Evolutionary conservation across 2,797 vertebrate genomes (phyloP), one percentile per base, ranked within the genome.

Genomic region (Miichthys miiuy): DNA sequence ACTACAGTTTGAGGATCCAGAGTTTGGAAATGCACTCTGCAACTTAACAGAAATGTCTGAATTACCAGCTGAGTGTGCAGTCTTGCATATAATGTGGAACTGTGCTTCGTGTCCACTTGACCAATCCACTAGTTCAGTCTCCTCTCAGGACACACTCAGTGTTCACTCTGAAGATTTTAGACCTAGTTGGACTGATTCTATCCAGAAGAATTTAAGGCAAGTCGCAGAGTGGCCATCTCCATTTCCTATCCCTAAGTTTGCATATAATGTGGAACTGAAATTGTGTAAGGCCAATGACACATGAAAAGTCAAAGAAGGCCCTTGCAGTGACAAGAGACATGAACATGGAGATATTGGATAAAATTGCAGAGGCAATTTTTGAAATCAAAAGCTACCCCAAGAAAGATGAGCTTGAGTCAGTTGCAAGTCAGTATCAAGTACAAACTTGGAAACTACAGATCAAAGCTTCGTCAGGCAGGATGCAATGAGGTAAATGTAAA

Each of bases 241-340:
- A 52, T 79, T 79, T 34, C 47, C 62, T 13, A 38, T 72, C 11
- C 62, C 20, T 30, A 23, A 38, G 55, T 71, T 72, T 42, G 38
- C 76, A 42, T 65, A 79, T 54, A 48, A 67, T 58, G 44, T 77
- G 54, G 62, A 79, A 58, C 41, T 72, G 23, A 72, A 79, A 60
- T 66, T 72, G 54, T 3, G 1, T 4, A 79, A 72, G 23, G 76
- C 3, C 5, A 71, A 71, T 66, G 44, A 42, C 2, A 57, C 30
- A 25, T 12, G 14, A 68, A 54, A 74, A 74, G 34, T 17, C 56
- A 12, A 62, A 55, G 4, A 68, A 54, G 5, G 57, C 44, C 4
- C 21, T 72, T 44, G 25, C 27, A 30, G 27, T 30, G 27, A 30
- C 56, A 68, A 79, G 44, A 62, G 55, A 69, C 57, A 76, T 58